Percentiles rank a stretch among this genome's conserved stretches.
Conservation (phyloP, 37 sponge, comb jelly and placozoan species). For the Amphimedon queenslandica region DNA sequence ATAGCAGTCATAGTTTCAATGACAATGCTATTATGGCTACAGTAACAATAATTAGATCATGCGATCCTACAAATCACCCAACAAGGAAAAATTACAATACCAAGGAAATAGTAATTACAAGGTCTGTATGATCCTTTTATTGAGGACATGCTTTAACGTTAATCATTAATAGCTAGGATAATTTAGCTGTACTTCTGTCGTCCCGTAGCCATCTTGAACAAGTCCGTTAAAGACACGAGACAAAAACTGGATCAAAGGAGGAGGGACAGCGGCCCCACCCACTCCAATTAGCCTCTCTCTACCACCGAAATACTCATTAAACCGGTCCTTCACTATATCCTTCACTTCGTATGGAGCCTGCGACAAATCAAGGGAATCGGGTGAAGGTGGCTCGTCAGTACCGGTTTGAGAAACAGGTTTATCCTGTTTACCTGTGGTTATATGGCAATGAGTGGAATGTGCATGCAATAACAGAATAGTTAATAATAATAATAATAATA, state of each 20-base stretch:
- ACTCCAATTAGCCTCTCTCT: slow-evolving; percentile 22
- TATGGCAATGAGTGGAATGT: no score
- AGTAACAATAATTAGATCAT: not conserved
- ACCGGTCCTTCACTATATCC: slow-evolving; percentile 25
- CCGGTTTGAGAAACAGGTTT: not conserved
- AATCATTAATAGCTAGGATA: no score
- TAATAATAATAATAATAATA: no score
- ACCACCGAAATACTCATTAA: slow-evolving; percentile 32
- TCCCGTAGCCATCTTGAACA: slow-evolving; percentile 51
- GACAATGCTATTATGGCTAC: no score
- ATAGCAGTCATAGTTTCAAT: no score
- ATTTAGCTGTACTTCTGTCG: slow-evolving; percentile 66
- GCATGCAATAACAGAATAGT: no score
- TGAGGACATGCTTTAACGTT: no score
- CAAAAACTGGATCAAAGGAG: slow-evolving; percentile 35
- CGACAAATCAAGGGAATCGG: slow-evolving; percentile 12
- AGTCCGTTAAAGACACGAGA: slow-evolving; percentile 9
- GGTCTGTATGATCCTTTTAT: no score
- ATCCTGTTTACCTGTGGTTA: not conserved
- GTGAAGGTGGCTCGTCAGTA: not conserved
- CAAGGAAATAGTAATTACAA: no score
- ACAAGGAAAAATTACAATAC: no score
- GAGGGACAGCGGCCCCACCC: slow-evolving; percentile 49
- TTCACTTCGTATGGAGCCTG: slow-evolving; percentile 11
- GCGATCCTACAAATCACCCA: not conserved